These are phyloP conservation scores for Dynastes maya DNA, from an alignment of 2,888 invertebrate genomes.

Conservation along the genomic window DNA sequence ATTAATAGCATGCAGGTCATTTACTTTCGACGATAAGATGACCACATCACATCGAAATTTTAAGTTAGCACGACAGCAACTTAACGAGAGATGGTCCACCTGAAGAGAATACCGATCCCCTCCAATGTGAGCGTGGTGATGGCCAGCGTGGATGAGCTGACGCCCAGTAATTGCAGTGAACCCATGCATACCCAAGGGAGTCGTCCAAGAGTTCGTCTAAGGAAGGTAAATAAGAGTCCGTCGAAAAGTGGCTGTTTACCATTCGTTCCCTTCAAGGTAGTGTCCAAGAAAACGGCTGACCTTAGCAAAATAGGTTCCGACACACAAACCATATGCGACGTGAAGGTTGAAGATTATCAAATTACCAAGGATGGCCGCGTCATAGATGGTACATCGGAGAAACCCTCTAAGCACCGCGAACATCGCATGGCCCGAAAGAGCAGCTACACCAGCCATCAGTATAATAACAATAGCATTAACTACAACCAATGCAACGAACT, in stretches of 20 bases:
- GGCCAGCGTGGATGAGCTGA: conserved; percentile 10
- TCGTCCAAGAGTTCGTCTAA: conserved; percentile 5
- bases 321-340: background rate
- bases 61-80: too few relatives aligned
- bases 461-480: background rate
- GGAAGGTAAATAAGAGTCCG: conserved; percentile 8
- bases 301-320: background rate
- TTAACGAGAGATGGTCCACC: conserved; percentile 5
- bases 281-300: background rate
- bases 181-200: background rate
- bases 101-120: conserved; percentile 8
- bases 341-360: conserved; percentile 34
- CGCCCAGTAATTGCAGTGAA: background rate
- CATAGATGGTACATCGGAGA: conserved; percentile 12
- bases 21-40: too few relatives aligned
- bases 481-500: background rate
- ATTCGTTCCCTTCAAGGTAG: conserved; percentile 3
- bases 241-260: background rate
- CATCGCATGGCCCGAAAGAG: background rate
- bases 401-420: background rate
- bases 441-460: background rate
- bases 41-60: too few relatives aligned
- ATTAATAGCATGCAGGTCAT: too few relatives aligned
- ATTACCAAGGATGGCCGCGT: conserved; percentile 20
- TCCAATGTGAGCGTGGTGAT: conserved; percentile 20